These are phyloP conservation scores for Achroia grisella DNA, from an alignment of 1,140 invertebrate genomes.

Conservation along the genomic window DNA sequence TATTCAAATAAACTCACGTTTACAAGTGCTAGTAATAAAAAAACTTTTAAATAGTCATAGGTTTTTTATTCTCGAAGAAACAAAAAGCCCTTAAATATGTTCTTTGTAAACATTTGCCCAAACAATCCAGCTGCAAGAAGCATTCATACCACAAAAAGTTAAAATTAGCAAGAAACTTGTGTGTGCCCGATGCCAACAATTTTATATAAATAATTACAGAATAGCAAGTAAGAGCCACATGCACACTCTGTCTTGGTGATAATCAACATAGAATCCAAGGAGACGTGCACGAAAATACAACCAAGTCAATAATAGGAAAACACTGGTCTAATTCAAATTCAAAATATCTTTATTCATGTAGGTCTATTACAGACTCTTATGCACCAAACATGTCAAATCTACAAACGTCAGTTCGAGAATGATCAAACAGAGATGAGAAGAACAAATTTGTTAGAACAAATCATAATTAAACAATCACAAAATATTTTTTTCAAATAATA, in stretches of 20 bases:
- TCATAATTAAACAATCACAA: too few relatives aligned
- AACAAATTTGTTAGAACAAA: too few relatives aligned
- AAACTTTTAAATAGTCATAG: too few relatives aligned
- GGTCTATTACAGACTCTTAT: too few relatives aligned
- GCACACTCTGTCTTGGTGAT: slow-evolving; percentile 4
- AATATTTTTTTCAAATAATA: slow-evolving; percentile 8
- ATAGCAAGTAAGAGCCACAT: slow-evolving; percentile 3
- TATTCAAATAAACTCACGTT: neutral
- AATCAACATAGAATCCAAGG: slow-evolving; percentile 11
- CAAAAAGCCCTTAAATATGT: too few relatives aligned
- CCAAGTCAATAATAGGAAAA: too few relatives aligned
- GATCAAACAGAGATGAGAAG: neutral
- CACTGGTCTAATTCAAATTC: too few relatives aligned
- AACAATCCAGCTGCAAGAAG: slow-evolving; percentile 45
- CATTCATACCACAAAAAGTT: slow-evolving; percentile 9
- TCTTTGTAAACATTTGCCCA: slow-evolving; percentile 30
- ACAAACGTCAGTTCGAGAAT: neutral
- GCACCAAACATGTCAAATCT: neutral
- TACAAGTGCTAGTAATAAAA: neutral
- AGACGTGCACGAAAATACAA: slow-evolving; percentile 7
- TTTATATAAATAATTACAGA: slow-evolving; percentile 19
- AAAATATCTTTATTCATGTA: too few relatives aligned
- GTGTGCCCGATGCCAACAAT: slow-evolving; percentile 44
- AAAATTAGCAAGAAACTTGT: slow-evolving; percentile 27
- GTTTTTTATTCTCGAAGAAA: neutral